phyloP scores from a whole-genome alignment of 2,797 vertebrate genomes.

The Dicrostonyx torquatus region DNA sequence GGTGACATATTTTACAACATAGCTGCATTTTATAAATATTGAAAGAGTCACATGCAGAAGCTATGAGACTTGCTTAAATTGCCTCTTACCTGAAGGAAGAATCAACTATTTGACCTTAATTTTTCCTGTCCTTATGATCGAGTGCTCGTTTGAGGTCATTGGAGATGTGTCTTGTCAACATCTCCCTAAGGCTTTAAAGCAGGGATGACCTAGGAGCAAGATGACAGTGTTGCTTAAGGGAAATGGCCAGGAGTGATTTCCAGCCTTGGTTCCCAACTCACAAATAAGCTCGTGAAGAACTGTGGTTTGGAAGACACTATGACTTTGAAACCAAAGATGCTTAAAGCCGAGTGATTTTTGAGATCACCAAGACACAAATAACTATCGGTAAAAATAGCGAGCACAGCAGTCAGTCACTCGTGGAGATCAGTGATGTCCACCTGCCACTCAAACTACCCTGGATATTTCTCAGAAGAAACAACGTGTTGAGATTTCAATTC shows the following conservation, averaged over 20 bases:
- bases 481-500: conserved; percentile 38
- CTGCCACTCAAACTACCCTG: conserved; percentile 49
- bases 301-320: neutral
- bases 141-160: neutral
- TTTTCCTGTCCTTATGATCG: neutral
- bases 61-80: neutral
- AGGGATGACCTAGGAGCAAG: neutral
- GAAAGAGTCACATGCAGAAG: neutral
- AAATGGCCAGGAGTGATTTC: neutral
- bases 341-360: conserved; percentile 45
- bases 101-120: neutral
- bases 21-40: neutral
- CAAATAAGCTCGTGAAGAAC: neutral
- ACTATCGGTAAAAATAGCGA: conserved; percentile 60
- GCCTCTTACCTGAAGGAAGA: neutral
- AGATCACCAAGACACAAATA: conserved; percentile 71
- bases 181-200: neutral
- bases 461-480: conserved; percentile 50
- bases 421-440: conserved; percentile 54
- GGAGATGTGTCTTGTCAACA: neutral
- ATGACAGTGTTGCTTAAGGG: neutral
- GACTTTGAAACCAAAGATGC: neutral
- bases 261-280: neutral
- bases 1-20: neutral
- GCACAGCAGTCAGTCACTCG: conserved; percentile 67